Conservation (phyloP, 2,113 vertebrate species). For the Centrocercus urophasianus region DNA sequence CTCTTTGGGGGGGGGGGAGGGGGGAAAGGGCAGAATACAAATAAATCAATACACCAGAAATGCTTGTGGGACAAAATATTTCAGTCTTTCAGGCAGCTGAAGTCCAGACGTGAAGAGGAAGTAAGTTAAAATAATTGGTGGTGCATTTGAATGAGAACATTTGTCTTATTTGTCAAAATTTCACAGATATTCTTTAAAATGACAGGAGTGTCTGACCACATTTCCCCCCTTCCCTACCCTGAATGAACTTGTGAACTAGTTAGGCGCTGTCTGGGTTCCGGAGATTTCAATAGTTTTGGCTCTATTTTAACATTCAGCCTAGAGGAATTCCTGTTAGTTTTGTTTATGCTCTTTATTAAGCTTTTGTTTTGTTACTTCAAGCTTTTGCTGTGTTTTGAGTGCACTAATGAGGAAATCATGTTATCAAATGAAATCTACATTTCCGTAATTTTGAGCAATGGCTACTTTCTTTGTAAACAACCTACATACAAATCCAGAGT, state of each 20-base stretch:
- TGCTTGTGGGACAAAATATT: constrained; percentile 55
- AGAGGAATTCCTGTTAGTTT: constrained; percentile 68
- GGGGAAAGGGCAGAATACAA: neutral
- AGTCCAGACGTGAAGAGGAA: constrained; percentile 66
- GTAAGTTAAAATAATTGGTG: constrained; percentile 65
- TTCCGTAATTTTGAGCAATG: neutral
- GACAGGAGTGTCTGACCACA: constrained; percentile 67
- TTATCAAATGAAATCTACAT: constrained; percentile 7
- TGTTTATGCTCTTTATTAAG: constrained; percentile 56
- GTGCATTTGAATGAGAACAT: constrained; percentile 76
- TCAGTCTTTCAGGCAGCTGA: constrained; percentile 26
- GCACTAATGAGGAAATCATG: neutral
- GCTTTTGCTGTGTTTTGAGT: neutral
- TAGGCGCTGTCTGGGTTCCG: constrained; percentile 58
- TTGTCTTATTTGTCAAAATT: constrained; percentile 71
- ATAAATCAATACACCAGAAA: constrained; percentile 58
- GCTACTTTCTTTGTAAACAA: neutral
- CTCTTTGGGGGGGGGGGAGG: constrained; percentile 41
- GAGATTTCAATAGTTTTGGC: constrained; percentile 70
- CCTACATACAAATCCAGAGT: neutral
- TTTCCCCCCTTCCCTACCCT: constrained; percentile 59
- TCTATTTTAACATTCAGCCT: constrained; percentile 28
- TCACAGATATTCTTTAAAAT: constrained; percentile 68
- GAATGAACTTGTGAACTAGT: constrained; percentile 71
- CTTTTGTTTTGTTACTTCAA: constrained; percentile 50